Evolutionary conservation across 2,797 vertebrate genomes (phyloP).

Genomic region (Rhinatrema bivittatum): DNA sequence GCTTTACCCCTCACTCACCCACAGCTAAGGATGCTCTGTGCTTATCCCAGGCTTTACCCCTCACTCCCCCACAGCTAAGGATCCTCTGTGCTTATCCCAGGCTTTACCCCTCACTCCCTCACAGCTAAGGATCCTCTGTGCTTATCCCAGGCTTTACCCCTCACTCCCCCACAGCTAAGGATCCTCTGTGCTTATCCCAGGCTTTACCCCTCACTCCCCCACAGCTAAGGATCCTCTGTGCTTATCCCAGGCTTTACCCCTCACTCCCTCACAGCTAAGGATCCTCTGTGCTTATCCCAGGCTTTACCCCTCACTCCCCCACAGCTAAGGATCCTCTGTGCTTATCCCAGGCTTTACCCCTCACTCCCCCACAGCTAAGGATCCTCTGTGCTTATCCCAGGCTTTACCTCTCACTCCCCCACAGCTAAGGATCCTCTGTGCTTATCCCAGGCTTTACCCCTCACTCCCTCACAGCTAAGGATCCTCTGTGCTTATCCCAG

Average conservation of each 20-base stretch:
- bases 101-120: too few relatives aligned
- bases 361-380: background rate
- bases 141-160: too few relatives aligned
- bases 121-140: too few relatives aligned
- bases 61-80: too few relatives aligned
- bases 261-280: too few relatives aligned
- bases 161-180: background rate
- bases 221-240: background rate
- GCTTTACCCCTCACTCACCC: background rate
- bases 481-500: too few relatives aligned
- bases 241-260: background rate
- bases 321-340: too few relatives aligned
- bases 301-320: too few relatives aligned
- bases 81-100: too few relatives aligned
- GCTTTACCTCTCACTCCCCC: background rate
- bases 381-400: accelerated
- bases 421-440: background rate
- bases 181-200: accelerated
- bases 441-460: background rate
- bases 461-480: too few relatives aligned
- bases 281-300: too few relatives aligned
- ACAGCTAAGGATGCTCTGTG: background rate
- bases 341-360: too few relatives aligned
- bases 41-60: background rate
- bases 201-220: background rate